Evolutionary conservation across 2,888 invertebrate genomes (phyloP), one percentile per base, ranked within the genome.

Genomic region (Papilio gigon): DNA sequence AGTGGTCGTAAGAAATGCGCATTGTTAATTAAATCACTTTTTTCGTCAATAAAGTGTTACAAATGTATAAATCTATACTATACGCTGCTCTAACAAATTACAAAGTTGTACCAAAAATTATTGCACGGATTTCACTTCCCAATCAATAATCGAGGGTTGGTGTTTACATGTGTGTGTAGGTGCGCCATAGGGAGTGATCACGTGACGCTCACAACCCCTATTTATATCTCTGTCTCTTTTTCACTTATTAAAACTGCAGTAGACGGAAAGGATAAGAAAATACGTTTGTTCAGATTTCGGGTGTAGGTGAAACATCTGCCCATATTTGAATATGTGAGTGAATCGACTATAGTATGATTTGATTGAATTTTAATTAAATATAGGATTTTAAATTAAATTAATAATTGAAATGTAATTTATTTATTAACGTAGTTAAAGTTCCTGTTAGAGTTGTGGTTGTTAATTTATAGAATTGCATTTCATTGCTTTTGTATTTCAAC

Each of bases 221-320:
- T 85, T 86, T 71, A 75, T 67, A 76, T 78, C 47, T 67, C 71
- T 61, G 64, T 56, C 2, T 87, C 86, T 76, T 82, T 77, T 71
- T 87, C 78, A 68, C n/a, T 4, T 42, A 50, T n/a, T n/a, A 4
- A 11, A 64, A 67, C 70, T 67, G 25, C 17, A 3, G 35, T 27
- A 20, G 61, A 50, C 62, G 74, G 80, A 71, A 72, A 78, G 80
- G 80, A 80, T 65, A 73, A 78, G 59, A 59, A 62, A 62, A 59
- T 67, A 63, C 58, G 44, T 42, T 83, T 87, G 85, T 84, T 84
- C 11, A 82, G 83, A 75, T 77, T 69, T 77, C 80, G 81, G 83
- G 84, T 83, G 85, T 84, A 80, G 84, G 83, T 76, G 80, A 85
- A 91, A 90, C 91, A 91, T 90, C 91, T 92, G 91, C 91, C 87